Base-by-base conservation (phyloP, 2,797 vertebrate genomes). In the Darevskia nairensis region DNA sequence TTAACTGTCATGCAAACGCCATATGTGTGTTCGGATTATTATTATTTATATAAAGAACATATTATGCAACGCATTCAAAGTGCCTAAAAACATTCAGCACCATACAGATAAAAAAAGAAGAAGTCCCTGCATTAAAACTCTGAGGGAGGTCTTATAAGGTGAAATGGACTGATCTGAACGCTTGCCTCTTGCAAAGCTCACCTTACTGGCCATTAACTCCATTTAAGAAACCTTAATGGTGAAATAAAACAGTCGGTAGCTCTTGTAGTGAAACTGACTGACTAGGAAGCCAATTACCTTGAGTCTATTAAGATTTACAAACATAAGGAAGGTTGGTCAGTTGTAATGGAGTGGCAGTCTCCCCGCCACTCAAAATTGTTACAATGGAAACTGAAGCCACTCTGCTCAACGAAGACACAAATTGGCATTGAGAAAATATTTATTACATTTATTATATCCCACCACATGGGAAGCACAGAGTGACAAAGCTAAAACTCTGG, bases 271-370 rank as follows among this genome's bases (percentile, higher is more conserved):
- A 32, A 69, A 69, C 17, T 69, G 44, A 80, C 25, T 8, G 55
- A 55, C 32, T 80, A 44, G 15, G 11, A 46, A 86, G 21, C n/a
- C 66, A 79, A 69, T 19, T 79, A 32, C n/a, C 44, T n/a, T 78
- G 61, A 85, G 61, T 85, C 64, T 46, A 77, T 77, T 66, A 21
- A 79, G 44, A 71, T 86, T 69, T 32, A 69, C 2, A 79, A 78
- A 78, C 32, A 25, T 68, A 27, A 79, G n/a, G 13, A 77, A 71
- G 66, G 41, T 50, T 35, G 55, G 21, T 61, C 21, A 11, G 59
- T 66, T 35, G 15, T 61, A 44, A 59, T 64, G 61, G 61, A 13
- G 79, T 64, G 21, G n/a, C 39, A 39, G 35, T 64, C 17, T 64
- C 21, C 61, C 50, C 39, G 13, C 55, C n/a, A 35, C 32, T 15